Conservation (phyloP, 2,797 vertebrate genomes). For the Poecilia gillii region DNA sequence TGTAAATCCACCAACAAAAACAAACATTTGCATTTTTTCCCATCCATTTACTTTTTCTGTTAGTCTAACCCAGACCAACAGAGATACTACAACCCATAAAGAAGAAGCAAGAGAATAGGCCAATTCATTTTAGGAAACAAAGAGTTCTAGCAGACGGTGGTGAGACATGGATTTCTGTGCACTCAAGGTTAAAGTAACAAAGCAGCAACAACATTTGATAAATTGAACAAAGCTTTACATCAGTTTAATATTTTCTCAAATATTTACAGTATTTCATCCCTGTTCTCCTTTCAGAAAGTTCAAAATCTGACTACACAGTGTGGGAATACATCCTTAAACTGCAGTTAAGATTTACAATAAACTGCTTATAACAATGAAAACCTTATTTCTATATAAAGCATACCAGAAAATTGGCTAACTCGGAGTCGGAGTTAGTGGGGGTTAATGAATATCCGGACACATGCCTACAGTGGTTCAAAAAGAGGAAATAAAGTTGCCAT, state of each 20-base stretch:
- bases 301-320: neutral
- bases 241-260: neutral
- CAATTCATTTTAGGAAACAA: neutral
- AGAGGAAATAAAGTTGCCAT: neutral
- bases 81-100: neutral
- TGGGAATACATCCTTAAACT: neutral
- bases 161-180: neutral
- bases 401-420: neutral
- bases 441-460: neutral
- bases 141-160: neutral
- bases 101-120: neutral
- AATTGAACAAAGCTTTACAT: neutral
- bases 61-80: neutral
- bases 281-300: neutral
- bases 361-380: slow-evolving; percentile 4
- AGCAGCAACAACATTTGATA: neutral
- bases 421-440: slow-evolving; percentile 7
- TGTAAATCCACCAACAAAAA: neutral
- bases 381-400: neutral
- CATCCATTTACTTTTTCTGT: neutral
- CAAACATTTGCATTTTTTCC: neutral
- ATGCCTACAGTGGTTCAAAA: neutral
- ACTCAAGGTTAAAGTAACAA: neutral
- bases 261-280: neutral
- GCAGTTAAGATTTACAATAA: neutral